Evolutionary conservation across 2,888 invertebrate genomes (phyloP), one percentile per base, ranked within the genome.

Genomic region (Cheilosia impressa): DNA sequence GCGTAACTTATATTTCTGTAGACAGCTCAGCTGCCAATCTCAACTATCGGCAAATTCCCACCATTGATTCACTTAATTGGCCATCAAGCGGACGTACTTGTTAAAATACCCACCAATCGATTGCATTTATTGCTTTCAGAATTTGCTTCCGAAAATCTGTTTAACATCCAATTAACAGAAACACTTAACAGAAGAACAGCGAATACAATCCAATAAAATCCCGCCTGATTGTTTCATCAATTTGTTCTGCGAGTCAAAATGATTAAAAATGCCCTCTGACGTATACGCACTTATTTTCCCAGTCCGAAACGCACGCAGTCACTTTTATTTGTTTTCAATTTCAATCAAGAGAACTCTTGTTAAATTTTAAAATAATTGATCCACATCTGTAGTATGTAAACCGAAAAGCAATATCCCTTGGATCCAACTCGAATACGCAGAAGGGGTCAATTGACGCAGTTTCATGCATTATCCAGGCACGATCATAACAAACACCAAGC

Each of bases 281-380:
- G 80, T 75, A 68, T 80, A n/a, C 55, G 55, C 41, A 53, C 38
- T 68, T 45, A 68, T 66, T 73, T 60, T 62, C 47, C 15, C 77
- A 41, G 7, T 9, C 19, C 45, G 43, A 10, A 71, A 41, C 24
- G 17, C 10, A 34, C 10, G 2, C 34, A 13, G 38, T 3, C 53
- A 34, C 27, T 52, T 50, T 71, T 38, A 71, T 71, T 62, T 65
- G 53, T 62, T 75, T 75, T 75, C 66, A 62, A 19, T 75, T 76
- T 75, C 63, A 76, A 81, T 81, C 57, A 69, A 68, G 47, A 19
- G 6, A 24, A 31, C 53, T 62, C 19, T 22, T 63, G 62, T 57
- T 50, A 50, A 63, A 81, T 63, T 65, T 31, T 57, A 69, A 68
- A 69, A 57, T 58, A 76, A 76, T 76, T 69, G 69, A 69, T 52